Evolutionary conservation across 2,113 vertebrate species (phyloP).

Genomic region (Ophthalmolycus amberensis): DNA sequence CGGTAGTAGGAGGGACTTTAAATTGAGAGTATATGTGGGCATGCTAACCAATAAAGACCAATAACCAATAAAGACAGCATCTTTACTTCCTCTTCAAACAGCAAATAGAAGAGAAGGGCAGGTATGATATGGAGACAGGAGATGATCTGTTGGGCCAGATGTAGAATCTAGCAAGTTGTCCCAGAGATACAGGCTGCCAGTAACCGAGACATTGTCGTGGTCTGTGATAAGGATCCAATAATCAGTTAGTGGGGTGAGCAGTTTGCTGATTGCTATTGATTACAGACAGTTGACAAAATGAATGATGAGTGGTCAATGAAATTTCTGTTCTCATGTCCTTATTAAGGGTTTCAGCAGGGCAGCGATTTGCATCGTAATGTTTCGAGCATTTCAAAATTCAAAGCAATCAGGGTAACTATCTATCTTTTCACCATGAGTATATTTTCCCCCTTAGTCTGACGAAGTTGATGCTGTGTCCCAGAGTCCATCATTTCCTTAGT

Average conservation of each 20-base stretch:
- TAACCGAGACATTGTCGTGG: not conserved
- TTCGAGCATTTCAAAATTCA: not conserved
- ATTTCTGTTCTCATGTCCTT: not conserved
- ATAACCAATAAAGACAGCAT: constrained; percentile 60
- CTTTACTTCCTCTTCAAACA: constrained; percentile 50
- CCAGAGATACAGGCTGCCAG: constrained; percentile 28
- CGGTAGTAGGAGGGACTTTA: constrained; percentile 4
- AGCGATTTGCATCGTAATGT: not conserved
- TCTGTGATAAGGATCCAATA: constrained; percentile 4
- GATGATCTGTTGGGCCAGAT: constrained; percentile 29
- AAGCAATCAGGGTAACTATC: not conserved
- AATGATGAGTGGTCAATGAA: not conserved
- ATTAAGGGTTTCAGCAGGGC: not conserved
- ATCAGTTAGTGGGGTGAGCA: constrained; percentile 4
- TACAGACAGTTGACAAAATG: not conserved
- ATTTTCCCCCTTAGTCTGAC: not conserved
- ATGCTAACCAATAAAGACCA: constrained; percentile 54
- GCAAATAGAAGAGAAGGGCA: constrained; percentile 30
- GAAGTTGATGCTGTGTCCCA: not conserved
- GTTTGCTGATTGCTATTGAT: constrained; percentile 5
- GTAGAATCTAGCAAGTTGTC: constrained; percentile 22
- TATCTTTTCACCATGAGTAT: not conserved
- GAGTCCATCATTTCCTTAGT: not conserved
- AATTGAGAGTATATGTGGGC: constrained; percentile 28
- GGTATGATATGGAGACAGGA: constrained; percentile 1